Conservation (phyloP, 1,140 invertebrate species). For the Saccostrea echinata region DNA sequence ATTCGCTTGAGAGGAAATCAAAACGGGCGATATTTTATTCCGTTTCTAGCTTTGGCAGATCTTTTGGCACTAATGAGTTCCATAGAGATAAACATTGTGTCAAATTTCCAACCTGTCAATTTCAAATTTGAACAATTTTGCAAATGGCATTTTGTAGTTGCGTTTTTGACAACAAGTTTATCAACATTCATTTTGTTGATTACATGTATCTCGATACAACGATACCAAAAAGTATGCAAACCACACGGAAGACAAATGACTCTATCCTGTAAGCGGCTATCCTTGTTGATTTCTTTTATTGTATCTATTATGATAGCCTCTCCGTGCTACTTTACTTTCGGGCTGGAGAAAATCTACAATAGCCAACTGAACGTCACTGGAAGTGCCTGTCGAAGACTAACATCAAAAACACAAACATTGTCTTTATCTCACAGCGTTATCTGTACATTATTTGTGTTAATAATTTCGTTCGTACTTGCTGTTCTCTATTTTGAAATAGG, state of each 20-base stretch:
- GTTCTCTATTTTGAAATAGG: not conserved
- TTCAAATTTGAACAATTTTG: slow-evolving; percentile 43
- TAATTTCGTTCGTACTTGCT: not conserved
- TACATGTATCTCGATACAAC: slow-evolving; percentile 49
- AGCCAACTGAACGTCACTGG: not conserved
- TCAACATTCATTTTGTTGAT: slow-evolving; percentile 38
- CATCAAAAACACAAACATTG: not conserved
- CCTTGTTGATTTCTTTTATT: slow-evolving; percentile 15
- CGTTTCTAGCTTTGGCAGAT: slow-evolving; percentile 17
- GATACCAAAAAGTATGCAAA: slow-evolving; percentile 46
- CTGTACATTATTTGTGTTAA: not conserved
- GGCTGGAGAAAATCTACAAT: not conserved
- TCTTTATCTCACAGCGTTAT: not conserved
- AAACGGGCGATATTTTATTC: slow-evolving; percentile 37
- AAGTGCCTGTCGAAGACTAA: not conserved
- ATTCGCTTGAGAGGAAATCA: slow-evolving; percentile 4
- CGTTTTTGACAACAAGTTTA: slow-evolving; percentile 6
- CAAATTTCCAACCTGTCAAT: slow-evolving; percentile 26
- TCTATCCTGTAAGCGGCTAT: not conserved
- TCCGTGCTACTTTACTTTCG: slow-evolving; percentile 39
- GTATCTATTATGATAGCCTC: slow-evolving; percentile 24
- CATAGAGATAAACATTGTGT: slow-evolving; percentile 29
- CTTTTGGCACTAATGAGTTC: not conserved
- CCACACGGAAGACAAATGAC: slow-evolving; percentile 54
- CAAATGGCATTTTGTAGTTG: slow-evolving; percentile 35